Evolutionary conservation across 2,888 invertebrate species (phyloP).

Genomic region (Rosalia funebris): DNA sequence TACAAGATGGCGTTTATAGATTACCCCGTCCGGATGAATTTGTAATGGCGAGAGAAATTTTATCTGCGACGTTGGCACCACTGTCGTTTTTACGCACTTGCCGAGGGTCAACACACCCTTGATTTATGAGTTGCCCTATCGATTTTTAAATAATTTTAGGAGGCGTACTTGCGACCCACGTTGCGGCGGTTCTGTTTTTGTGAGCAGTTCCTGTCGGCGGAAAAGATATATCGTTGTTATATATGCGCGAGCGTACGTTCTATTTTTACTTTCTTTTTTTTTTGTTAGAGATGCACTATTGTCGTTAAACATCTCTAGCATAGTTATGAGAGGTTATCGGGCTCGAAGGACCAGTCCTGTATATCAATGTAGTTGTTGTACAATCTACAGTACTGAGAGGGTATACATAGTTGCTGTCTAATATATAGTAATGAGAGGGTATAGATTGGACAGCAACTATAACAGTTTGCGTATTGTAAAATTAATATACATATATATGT

Average conservation of each 20-base stretch:
- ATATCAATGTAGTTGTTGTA: background rate
- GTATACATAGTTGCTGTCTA: background rate
- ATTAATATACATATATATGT: too few species aligned
- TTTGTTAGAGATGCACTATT: too few species aligned
- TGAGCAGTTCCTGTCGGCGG: slow-evolving; percentile 2
- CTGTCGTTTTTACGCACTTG: slow-evolving; percentile 34
- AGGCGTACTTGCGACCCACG: slow-evolving; percentile 37
- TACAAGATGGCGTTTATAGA: slow-evolving; percentile 60
- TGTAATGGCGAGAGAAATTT: slow-evolving; percentile 37
- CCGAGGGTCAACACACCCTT: slow-evolving; percentile 34
- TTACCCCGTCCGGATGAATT: slow-evolving; percentile 55
- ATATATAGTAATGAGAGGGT: background rate
- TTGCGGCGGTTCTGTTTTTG: slow-evolving; percentile 15
- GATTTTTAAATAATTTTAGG: slow-evolving; percentile 43
- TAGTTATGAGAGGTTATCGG: too few species aligned
- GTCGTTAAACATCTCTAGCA: too few species aligned
- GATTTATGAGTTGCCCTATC: slow-evolving; percentile 39
- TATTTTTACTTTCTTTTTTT: too few species aligned
- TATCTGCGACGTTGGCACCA: slow-evolving; percentile 26
- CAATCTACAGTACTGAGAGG: background rate
- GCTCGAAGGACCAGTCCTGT: background rate
- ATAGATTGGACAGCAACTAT: too few species aligned
- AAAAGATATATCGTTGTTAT: background rate
- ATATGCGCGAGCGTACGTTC: too few species aligned
- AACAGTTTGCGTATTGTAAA: too few species aligned